Evolutionary conservation across 2,113 vertebrate genomes (phyloP).

Genomic region (Arizona elegans): DNA sequence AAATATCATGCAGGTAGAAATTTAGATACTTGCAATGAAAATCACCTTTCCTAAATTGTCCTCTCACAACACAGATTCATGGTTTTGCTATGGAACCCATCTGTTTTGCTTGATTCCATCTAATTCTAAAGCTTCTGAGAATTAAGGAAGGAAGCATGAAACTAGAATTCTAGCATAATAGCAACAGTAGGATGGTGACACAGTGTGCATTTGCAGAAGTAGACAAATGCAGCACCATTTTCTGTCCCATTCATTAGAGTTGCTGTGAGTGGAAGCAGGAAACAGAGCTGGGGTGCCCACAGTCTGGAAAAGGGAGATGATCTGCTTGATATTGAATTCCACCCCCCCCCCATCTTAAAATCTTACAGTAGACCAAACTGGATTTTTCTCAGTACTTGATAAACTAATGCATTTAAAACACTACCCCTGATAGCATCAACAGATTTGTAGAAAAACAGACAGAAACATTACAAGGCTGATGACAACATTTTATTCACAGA

Average conservation of each 20-base stretch:
- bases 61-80: not conserved
- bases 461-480: not conserved
- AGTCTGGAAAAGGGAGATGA: not conserved
- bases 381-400: not conserved
- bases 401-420: not conserved
- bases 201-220: not conserved
- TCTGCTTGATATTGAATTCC: not conserved
- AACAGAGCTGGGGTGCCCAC: not conserved
- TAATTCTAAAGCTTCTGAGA: not conserved
- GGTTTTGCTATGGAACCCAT: not conserved
- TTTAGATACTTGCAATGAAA: not conserved
- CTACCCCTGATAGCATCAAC: not conserved
- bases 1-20: not conserved
- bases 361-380: not conserved
- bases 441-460: not conserved
- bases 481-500: not conserved
- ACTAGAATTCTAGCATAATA: not conserved
- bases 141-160: not conserved
- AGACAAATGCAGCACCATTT: not conserved
- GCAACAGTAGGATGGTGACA: not conserved
- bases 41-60: not conserved
- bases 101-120: not conserved
- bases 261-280: not conserved
- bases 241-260: not conserved
- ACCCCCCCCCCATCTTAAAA: not conserved